Conservation (phyloP, 2,888 invertebrate genomes). For the Harpalus rufipes region DNA sequence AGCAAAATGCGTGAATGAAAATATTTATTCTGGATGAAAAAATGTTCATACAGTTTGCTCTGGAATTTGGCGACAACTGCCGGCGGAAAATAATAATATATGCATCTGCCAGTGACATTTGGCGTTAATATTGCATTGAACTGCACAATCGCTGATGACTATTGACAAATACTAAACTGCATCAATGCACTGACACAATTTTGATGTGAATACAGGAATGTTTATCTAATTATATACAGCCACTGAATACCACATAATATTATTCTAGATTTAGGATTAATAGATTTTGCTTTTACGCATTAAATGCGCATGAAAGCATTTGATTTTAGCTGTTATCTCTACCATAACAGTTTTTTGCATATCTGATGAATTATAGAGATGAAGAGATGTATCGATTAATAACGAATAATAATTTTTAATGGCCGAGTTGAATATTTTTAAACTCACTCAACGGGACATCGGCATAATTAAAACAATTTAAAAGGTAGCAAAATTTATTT, state of each 20-base stretch:
- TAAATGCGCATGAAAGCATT: neutral
- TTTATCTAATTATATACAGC: conserved; percentile 33
- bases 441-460: no score
- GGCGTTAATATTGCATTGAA: conserved; percentile 31
- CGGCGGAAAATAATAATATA: conserved; percentile 5
- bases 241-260: neutral
- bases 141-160: conserved; percentile 25
- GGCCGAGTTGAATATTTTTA: no score
- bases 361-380: conserved; percentile 15
- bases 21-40: conserved; percentile 26
- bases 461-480: no score
- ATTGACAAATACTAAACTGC: conserved; percentile 13
- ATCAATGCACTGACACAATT: neutral
- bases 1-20: neutral
- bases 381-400: neutral
- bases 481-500: no score
- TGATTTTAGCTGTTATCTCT: neutral
- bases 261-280: no score
- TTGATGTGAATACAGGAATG: conserved; percentile 9
- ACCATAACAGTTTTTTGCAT: neutral
- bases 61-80: conserved; percentile 20
- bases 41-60: neutral
- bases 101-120: conserved; percentile 16
- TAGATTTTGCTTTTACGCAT: no score
- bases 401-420: conserved; percentile 6